Conservation (phyloP, 2,113 vertebrate genomes). For the Rostratula benghalensis region DNA sequence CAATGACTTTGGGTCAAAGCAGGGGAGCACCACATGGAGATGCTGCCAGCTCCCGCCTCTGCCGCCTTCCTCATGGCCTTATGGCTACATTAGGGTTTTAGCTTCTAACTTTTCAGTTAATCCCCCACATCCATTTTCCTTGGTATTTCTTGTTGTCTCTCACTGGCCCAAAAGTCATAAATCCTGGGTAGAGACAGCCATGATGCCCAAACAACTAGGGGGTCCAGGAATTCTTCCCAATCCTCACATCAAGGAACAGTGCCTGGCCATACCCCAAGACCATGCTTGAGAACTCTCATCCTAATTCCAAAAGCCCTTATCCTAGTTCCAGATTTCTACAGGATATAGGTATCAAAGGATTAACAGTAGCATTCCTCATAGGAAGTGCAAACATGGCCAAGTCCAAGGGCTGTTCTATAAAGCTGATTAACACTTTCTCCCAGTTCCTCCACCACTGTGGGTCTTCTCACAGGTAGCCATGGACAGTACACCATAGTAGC, state of each 20-base stretch:
- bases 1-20: not conserved
- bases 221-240: not conserved
- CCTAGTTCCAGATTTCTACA: not conserved
- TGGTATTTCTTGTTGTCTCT: not conserved
- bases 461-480: not conserved
- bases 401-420: not conserved
- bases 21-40: not conserved
- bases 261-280: not conserved
- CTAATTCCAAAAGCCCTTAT: not conserved
- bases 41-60: not conserved
- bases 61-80: not conserved
- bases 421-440: not conserved
- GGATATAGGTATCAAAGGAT: accelerated
- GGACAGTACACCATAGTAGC: not conserved
- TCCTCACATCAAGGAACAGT: not conserved
- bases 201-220: not conserved
- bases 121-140: not conserved
- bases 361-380: not conserved
- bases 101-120: not conserved
- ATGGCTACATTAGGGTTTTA: not conserved
- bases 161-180: not conserved
- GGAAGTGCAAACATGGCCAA: not conserved
- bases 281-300: not conserved
- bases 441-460: not conserved
- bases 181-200: not conserved